Base-by-base conservation (phyloP, 2,113 vertebrate species). In the Eretmochelys imbricata region DNA sequence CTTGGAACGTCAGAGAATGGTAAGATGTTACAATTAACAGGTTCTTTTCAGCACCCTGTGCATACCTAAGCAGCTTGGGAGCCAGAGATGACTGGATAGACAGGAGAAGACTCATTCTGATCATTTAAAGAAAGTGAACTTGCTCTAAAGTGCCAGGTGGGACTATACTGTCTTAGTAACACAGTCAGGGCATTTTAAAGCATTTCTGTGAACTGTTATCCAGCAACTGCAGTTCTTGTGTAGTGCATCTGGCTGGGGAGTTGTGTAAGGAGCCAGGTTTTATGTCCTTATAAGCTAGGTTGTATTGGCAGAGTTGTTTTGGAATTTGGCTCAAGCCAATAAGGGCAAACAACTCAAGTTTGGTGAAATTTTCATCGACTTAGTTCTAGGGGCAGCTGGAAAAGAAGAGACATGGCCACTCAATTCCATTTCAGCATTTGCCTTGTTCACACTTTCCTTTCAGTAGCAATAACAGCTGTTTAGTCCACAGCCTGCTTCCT, bases 101-200 rank as follows among this genome's bases (percentile, higher is more conserved):
- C 1, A 75, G 94, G 85, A 14, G 54, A 91, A 90, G 85, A 85
- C 87, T 97, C 92, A 82, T 95, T 91, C 89, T 93, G 95, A 96
- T 97, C 97, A 92, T 97, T 97, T 55, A 24, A 97, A 93, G 42
- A 91, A 89, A 79, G 95, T 83, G 94, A 97, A 95, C 89, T 94
- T 93, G 31, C 87, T 79, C 84, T 91, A 69, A 97, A 93, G 84
- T 80, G 83, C 19, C 1, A 6, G 96, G 86, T 5, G 90, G 89
- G 95, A 88, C 86, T 85, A 25, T 59, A 90, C 96, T 97, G 94
- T 94, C 94, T 90, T 96, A 96, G 92, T 92, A 97, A 97, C 96
- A 65, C 87, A 80, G n/a, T 4, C 48, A 0, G 2, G 81, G 87
- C 80, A 84, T 2, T 22, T 2, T 22, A 90, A 93, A 93, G 75